A percentile compares a stretch with the other conserved stretches of the same genome.
Evolutionary conservation across 2,113 vertebrate genomes (phyloP).

Genomic region (Quiscalus mexicanus): DNA sequence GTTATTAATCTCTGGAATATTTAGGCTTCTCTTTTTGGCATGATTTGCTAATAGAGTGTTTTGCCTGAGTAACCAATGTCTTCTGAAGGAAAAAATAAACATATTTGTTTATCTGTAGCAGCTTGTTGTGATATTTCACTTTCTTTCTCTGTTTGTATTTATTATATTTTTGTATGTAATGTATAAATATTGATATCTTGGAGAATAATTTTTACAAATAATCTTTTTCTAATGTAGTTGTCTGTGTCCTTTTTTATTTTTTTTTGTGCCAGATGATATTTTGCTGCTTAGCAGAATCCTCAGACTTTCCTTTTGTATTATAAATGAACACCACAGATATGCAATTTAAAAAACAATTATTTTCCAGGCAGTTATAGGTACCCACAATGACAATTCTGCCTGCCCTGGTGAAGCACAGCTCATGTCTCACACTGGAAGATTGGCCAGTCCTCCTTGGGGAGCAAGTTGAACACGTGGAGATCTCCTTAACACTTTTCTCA

Average conservation of each 20-base stretch:
- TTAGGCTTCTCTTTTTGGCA: conserved; percentile 11
- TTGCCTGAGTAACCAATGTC: not conserved
- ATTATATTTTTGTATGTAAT: not conserved
- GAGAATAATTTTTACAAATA: not conserved
- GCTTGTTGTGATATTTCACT: not conserved
- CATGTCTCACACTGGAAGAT: accelerated
- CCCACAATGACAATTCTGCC: not conserved
- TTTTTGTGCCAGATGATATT: not conserved
- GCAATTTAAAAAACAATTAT: not conserved
- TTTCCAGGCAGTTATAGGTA: not conserved
- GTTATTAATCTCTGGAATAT: conserved; percentile 28
- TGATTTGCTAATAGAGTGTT: conserved; percentile 7
- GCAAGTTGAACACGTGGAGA: accelerated
- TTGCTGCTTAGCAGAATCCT: not conserved
- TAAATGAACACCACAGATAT: not conserved
- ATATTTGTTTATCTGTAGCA: not conserved
- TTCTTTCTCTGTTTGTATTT: not conserved
- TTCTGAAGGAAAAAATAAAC: conserved; percentile 17
- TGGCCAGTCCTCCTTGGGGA: not conserved
- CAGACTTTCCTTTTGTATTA: not conserved
- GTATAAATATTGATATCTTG: not conserved
- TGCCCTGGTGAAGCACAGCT: not conserved
- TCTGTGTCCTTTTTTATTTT: too few species aligned
- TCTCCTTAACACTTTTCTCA: not conserved
- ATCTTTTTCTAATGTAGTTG: not conserved